phyloP scores from a whole-genome alignment of 2,797 vertebrate genomes.

The Epinephelus coioides region DNA sequence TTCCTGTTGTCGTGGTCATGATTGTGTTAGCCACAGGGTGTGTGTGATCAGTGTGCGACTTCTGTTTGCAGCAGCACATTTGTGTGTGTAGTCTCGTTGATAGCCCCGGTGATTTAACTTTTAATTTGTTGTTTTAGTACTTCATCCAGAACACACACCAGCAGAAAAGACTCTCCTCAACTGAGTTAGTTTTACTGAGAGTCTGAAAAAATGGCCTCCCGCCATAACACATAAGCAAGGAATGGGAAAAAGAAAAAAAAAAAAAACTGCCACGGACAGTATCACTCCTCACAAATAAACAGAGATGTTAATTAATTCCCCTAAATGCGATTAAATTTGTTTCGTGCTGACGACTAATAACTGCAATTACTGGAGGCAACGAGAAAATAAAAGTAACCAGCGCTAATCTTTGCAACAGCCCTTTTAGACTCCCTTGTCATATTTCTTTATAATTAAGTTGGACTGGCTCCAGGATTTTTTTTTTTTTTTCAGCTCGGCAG shows the following conservation, averaged over 20 bases:
- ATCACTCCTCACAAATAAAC: conserved; percentile 65
- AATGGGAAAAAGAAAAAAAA: not conserved
- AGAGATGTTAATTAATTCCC: conserved; percentile 72
- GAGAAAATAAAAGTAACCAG: conserved; percentile 66
- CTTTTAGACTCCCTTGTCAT: conserved; percentile 68
- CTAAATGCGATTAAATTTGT: conserved; percentile 70
- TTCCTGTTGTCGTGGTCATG: not conserved
- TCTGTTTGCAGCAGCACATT: conserved; percentile 8
- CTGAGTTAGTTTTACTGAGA: conserved; percentile 19
- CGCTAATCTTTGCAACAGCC: conserved; percentile 55
- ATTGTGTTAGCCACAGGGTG: conserved; percentile 1
- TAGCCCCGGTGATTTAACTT: conserved; percentile 39
- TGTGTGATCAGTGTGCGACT: not conserved
- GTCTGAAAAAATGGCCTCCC: conserved; percentile 13
- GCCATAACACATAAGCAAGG: conserved; percentile 24
- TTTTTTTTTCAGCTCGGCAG: conserved; percentile 15
- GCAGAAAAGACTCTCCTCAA: conserved; percentile 10
- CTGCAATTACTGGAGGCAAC: conserved; percentile 72
- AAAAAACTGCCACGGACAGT: conserved; percentile 25
- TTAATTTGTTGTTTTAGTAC: conserved; percentile 38
- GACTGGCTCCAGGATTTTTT: conserved; percentile 58
- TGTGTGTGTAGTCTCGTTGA: not conserved
- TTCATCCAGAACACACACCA: conserved; percentile 22
- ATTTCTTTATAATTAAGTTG: conserved; percentile 80
- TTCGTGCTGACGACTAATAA: conserved; percentile 74